phyloP scores from a whole-genome alignment of 2,797 vertebrate species.

The Remorina albescens region DNA sequence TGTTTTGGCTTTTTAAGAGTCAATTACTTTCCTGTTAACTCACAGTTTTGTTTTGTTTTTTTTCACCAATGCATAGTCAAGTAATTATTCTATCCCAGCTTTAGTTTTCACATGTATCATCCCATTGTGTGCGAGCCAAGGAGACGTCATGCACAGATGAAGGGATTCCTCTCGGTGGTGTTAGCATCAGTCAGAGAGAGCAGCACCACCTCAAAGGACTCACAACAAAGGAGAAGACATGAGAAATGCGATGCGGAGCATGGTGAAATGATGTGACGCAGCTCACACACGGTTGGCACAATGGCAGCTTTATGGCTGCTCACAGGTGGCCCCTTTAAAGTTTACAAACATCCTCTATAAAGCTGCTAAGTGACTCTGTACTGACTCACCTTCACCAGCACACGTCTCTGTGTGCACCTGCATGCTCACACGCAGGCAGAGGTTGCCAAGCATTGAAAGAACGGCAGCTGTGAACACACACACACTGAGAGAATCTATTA shows the following conservation, averaged over 20 bases:
- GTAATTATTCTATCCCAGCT: not conserved
- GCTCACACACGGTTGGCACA: conserved; percentile 65
- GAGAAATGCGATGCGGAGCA: conserved; percentile 46
- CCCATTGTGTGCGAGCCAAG: conserved; percentile 19
- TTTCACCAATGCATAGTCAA: conserved; percentile 11
- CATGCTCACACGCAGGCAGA: conserved; percentile 44
- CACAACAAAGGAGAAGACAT: conserved; percentile 22
- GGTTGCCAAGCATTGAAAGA: conserved; percentile 26
- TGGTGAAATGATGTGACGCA: conserved; percentile 64
- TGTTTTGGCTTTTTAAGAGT: conserved; percentile 2
- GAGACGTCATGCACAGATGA: conserved; percentile 26
- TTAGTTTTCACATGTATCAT: conserved; percentile 22
- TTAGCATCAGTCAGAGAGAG: conserved; percentile 41
- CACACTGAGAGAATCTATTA: not conserved
- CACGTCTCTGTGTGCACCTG: conserved; percentile 66
- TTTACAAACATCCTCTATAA: conserved; percentile 77
- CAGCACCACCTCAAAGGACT: conserved; percentile 55
- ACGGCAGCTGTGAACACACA: conserved; percentile 4
- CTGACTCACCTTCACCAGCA: conserved; percentile 77
- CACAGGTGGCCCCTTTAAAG: conserved; percentile 78
- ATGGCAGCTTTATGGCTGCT: conserved; percentile 75
- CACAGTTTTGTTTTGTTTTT: conserved; percentile 1
- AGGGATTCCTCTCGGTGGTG: conserved; percentile 33
- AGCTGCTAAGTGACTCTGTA: conserved; percentile 70
- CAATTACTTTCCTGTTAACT: conserved; percentile 9